Evolutionary conservation across 2,888 invertebrate genomes (phyloP), one percentile per base, ranked within the genome.

Genomic region (Callyntrura sp.): DNA sequence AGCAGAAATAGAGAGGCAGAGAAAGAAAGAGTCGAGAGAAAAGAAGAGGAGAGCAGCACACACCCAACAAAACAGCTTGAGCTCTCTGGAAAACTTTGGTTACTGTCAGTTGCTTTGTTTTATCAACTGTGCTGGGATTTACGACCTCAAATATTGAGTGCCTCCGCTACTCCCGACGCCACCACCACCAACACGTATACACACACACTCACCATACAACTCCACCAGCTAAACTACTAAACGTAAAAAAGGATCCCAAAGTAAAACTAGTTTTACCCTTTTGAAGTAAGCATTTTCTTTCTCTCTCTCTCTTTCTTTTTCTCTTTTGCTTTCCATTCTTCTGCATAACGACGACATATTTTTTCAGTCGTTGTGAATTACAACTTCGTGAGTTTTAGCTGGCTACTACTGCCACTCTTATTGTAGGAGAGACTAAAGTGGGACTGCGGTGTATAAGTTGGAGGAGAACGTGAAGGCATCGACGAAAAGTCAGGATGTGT

Each of bases 111-210:
- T 89, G 89, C 89, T 89, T 89, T 89, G 84, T 89, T 89, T 89
- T 89, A 89, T 89, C 89, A 89, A 89, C 84, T 89, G 79, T 35
- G 57, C 78, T 89, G 89, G 89, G 89, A 89, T 89, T 89, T 89
- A 89, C 89, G 89, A 89, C 65, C 84, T 84, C 73, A 76, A 65
- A 25, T 88, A 88, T 83, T 83, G 82, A 87, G 87, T 79, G 79
- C 57, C 55, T 87, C 25, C 28, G 25, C 12, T 48, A 17, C 51
- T 20, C 25, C 14, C 60, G 5, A 14, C 5, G 14, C 20, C 6
- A 20, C n/a, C 14, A 55, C 65, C 35, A 48, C 73, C 51, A n/a
- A n/a, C n/a, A 9, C 43, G 25, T 57, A 79, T 20, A 20, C 57
- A 78, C 12, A 55, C 28, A 68, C 28, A 35, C 17, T 28, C 25